Evolutionary conservation across 2,797 vertebrate genomes (phyloP), one percentile per base, ranked within the genome.

Genomic region (Eutrigla gurnardus): DNA sequence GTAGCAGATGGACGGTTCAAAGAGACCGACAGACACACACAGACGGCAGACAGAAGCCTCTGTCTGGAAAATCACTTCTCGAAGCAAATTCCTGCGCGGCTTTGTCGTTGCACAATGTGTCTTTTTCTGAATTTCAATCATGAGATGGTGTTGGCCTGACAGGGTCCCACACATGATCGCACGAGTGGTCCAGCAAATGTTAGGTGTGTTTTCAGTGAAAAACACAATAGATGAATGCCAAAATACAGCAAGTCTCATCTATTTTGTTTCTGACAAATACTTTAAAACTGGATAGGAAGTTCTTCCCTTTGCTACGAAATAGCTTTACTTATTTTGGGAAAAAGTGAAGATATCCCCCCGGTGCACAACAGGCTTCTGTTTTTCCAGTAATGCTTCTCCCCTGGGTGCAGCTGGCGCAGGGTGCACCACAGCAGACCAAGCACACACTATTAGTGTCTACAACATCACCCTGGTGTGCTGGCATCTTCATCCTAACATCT

Each of bases 1-100:
- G 71, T 11, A 84, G 61, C 86, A 86, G 82, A 86, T 88, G 85
- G 82, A 82, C 67, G 75, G 82, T 86, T 90, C 80, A 86, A 87
- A 85, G 76, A 72, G 78, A 74, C 78, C 68, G 76, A 72, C 73
- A 57, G 73, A 75, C 70, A 60, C 65, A 75, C 70, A 60, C 65
- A 83, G 74, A 70, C 84, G 65, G 76, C 52, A 80, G 83, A 85
- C 81, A 82, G 75, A 80, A 58, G 68, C 67, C 83, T 87, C 66
- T 73, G 77, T 91, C 88, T 90, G 85, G 76, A 84, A 83, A 88
- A 83, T 62, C 73, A 54, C 63, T 81, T 77, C 66, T 71, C 65
- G 61, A 85, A 83, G 80, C 10, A 2, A 69, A 82, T 80, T 79
- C 65, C 78, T 81, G 61, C 33, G 40, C 62, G 43, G 54, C 47